phyloP scores from a whole-genome alignment of 2,113 vertebrate genomes.

The Rhinopomastus cyanomelas region DNA sequence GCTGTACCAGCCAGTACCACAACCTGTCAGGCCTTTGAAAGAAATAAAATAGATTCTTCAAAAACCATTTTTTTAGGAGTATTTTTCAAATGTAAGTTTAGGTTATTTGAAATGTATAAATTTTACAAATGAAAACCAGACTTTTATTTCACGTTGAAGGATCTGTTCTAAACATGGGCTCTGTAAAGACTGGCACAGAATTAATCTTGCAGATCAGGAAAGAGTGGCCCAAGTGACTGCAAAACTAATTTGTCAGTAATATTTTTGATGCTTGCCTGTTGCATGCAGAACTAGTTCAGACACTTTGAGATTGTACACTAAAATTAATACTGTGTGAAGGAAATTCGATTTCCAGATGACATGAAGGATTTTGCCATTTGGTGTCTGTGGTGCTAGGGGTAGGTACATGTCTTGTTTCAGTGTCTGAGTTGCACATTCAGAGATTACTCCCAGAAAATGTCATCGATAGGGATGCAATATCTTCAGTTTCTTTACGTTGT shows the following conservation, averaged over 20 bases:
- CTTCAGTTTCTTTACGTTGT: not conserved
- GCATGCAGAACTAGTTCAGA: not conserved
- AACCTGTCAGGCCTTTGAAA: not conserved
- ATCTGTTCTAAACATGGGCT: not conserved
- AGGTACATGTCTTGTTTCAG: not conserved
- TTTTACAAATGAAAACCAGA: not conserved
- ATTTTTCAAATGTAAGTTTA: not conserved
- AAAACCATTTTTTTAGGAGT: rapidly evolving
- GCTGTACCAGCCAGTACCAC: not conserved
- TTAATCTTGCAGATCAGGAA: not conserved
- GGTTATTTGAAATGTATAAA: not conserved
- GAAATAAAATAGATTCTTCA: not conserved
- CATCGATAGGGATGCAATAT: not conserved
- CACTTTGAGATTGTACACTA: not conserved
- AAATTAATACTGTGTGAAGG: not conserved
- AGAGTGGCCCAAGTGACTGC: not conserved
- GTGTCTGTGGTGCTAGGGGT: not conserved
- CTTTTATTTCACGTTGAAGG: not conserved
- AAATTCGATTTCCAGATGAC: not conserved
- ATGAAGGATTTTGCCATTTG: not conserved
- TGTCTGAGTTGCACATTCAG: not conserved
- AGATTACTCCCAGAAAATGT: not conserved
- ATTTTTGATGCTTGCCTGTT: not conserved
- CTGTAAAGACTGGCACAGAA: not conserved
- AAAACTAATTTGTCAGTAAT: not conserved